phyloP scores from a whole-genome alignment of 2,113 vertebrate species.

The Speoplatyrhinus poulsoni region DNA sequence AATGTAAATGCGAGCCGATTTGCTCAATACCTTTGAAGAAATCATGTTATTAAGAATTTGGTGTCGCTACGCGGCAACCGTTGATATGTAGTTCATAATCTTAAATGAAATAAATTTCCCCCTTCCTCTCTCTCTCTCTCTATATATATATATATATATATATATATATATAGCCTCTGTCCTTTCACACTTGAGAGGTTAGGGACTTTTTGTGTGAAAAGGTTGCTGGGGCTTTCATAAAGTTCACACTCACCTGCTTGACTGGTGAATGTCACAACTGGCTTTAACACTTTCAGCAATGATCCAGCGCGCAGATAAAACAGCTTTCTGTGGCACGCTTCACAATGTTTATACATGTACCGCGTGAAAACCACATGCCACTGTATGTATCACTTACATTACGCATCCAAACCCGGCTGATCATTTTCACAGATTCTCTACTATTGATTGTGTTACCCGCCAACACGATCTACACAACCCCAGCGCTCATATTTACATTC shows the following conservation, averaged over 20 bases:
- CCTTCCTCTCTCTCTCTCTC: conserved; percentile 45
- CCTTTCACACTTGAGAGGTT: conserved; percentile 63
- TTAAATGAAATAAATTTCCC: conserved; percentile 70
- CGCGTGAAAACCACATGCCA: conserved; percentile 8
- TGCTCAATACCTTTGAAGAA: conserved; percentile 77
- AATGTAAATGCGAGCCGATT: conserved; percentile 76
- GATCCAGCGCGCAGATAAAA: conserved; percentile 51
- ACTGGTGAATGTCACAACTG: conserved; percentile 61
- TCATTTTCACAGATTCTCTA: neutral
- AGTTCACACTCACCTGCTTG: conserved; percentile 50
- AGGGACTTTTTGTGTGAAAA: conserved; percentile 62
- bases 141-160: neutral
- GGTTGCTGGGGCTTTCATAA: conserved; percentile 58
- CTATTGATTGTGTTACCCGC: neutral
- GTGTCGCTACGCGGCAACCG: conserved; percentile 65
- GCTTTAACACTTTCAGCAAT: conserved; percentile 47
- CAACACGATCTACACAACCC: neutral
- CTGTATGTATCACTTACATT: neutral
- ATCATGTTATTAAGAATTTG: conserved; percentile 76
- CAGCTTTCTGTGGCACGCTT: conserved; percentile 13
- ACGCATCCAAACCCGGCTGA: neutral
- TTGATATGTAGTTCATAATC: conserved; percentile 73
- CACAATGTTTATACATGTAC: conserved; percentile 1
- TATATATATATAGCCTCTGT: conserved; percentile 48
- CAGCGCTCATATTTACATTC: neutral